These are phyloP conservation scores for Catagonus wagneri DNA, from an alignment of 2,113 vertebrate genomes.

Conservation along the genomic window DNA sequence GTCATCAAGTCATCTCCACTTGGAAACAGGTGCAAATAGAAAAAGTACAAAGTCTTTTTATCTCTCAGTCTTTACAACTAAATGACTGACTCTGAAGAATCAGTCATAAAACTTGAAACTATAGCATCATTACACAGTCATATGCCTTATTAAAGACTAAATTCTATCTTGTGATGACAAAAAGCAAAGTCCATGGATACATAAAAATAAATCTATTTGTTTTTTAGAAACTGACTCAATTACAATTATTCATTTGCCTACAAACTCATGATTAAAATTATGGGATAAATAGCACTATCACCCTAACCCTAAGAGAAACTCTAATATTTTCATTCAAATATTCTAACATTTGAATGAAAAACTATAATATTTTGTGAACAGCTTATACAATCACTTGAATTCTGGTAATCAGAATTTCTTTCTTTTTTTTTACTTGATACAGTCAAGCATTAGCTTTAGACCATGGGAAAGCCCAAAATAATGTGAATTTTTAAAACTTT, in stretches of 20 bases:
- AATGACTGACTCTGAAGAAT: slow-evolving; percentile 10
- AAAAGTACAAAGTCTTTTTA: not conserved
- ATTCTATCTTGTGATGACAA: not conserved
- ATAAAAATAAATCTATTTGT: not conserved
- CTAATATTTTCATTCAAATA: too few relatives aligned
- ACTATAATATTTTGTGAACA: not conserved
- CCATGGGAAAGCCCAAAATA: not conserved
- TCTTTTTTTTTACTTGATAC: not conserved
- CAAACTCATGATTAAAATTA: not conserved
- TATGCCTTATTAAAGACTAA: slow-evolving; percentile 36
- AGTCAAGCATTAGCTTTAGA: not conserved
- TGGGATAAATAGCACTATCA: not conserved
- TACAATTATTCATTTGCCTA: not conserved
- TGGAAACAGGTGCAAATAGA: slow-evolving; percentile 1
- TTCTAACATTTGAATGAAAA: not conserved
- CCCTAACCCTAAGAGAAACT: not conserved
- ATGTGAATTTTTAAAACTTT: slow-evolving; percentile 13
- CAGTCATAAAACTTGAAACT: not conserved
- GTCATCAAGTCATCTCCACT: not conserved
- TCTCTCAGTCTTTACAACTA: not conserved
- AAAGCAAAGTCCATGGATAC: not conserved
- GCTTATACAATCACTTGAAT: not conserved
- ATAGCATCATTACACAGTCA: not conserved
- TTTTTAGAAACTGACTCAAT: not conserved
- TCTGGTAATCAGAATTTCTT: not conserved